Evolutionary conservation across 1,140 invertebrate species (phyloP), one percentile per base, ranked within the genome.

Genomic region (Scaptomyza hsui): DNA sequence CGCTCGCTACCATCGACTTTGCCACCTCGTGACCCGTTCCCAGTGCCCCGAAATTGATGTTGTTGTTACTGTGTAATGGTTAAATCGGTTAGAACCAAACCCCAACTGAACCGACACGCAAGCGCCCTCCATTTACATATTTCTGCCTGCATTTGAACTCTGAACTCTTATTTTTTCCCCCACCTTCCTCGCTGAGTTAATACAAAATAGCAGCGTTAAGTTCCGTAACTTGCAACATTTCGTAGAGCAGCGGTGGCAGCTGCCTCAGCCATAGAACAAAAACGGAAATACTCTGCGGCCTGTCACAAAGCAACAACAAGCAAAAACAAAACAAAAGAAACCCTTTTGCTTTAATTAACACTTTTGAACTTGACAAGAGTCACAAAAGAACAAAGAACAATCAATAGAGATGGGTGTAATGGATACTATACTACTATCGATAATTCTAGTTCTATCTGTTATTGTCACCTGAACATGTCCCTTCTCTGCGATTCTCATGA

Each of bases 81-180:
- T 44, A 64, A 64, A 56, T 71, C 68, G 68, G 60, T 72, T 72
- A 68, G 70, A 71, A 71, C 21, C 39, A 39, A 55, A 39, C 19
- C 65, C 47, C 32, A 18, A 12, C 35, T 15, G 32, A 39, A 47
- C 47, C 64, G 64, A 72, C 64, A 88, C 81, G 82, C 78, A 86
- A 88, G 82, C 82, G 81, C 82, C 81, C 81, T 81, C 69, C 73
- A 75, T 86, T 86, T 78, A 78, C 82, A 86, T 88, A 86, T 88
- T 81, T 86, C 64, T 86, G 82, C 69, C 81, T 78, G 77, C 82
- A 75, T 70, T 86, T 86, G 81, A 86, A 72, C 81, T 74, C 70
- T 72, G 77, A 77, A 47, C 75, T 55, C 26, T 5, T 24, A 26
- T 0, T 5, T 9, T 29, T 26, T 26, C 26, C 49, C 55, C 29